Evolutionary conservation across 2,113 vertebrate genomes (phyloP).

Genomic region (Melospiza melodia): DNA sequence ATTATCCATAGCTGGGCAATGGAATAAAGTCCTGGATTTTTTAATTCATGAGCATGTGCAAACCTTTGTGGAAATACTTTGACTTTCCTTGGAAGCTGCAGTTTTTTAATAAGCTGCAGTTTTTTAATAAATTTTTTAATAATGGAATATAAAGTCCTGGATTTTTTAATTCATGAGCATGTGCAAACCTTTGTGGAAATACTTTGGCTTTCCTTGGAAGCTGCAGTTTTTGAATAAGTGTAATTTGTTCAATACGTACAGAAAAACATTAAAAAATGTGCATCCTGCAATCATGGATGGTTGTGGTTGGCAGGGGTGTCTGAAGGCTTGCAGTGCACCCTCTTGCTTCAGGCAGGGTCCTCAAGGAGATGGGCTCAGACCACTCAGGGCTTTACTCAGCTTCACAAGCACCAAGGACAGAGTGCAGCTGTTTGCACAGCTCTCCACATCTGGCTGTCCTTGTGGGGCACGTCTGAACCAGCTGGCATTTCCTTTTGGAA

Average conservation of each 20-base stretch:
- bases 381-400: not conserved
- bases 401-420: not conserved
- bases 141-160: too few relatives aligned
- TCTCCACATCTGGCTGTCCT: not conserved
- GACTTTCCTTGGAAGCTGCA: not conserved
- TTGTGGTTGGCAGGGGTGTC: not conserved
- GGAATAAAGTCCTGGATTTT: not conserved
- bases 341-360: not conserved
- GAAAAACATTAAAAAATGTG: not conserved
- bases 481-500: not conserved
- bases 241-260: not conserved
- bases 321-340: not conserved
- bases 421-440: not conserved
- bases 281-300: not conserved
- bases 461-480: not conserved
- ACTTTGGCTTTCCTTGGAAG: not conserved
- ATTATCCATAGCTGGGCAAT: not conserved
- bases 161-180: not conserved
- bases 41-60: not conserved
- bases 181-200: not conserved
- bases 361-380: not conserved
- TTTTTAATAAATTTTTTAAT: too few relatives aligned
- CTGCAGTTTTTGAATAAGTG: not conserved
- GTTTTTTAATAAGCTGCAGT: not conserved
- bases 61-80: not conserved